Conservation (phyloP, 53 echinoderm and acorn worm genomes). For the Astropecten irregularis region DNA sequence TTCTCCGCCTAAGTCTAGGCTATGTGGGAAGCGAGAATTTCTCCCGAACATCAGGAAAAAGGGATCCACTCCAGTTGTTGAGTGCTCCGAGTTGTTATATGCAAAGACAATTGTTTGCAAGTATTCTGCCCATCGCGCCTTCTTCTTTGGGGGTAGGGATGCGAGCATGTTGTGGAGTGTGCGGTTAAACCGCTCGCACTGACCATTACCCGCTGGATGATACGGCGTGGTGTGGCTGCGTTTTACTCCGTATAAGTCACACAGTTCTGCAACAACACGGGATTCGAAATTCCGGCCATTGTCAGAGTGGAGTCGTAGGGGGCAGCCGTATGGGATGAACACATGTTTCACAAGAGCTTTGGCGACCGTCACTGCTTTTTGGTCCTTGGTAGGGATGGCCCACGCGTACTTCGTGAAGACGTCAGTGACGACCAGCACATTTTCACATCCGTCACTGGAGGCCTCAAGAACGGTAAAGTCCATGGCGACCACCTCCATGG, state of each 20-base stretch:
- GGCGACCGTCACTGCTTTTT: not conserved
- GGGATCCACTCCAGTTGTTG: conserved; percentile 3
- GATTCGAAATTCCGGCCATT: conserved; percentile 1
- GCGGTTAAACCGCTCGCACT: conserved; percentile 1
- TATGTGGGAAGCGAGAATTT: conserved; percentile 10
- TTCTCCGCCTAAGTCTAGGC: not conserved
- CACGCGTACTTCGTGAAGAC: conserved; percentile 35
- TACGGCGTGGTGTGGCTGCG: not conserved
- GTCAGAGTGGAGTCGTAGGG: conserved; percentile 2
- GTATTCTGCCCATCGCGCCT: not conserved
- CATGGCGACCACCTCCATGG: conserved; percentile 29
- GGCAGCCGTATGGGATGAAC: conserved; percentile 2
- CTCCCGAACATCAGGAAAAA: conserved; percentile 50
- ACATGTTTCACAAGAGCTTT: not conserved
- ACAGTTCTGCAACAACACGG: not conserved
- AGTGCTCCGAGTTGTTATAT: conserved; percentile 1
- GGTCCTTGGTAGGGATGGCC: conserved; percentile 39
- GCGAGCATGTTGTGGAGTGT: not conserved
- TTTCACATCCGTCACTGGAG: conserved; percentile 3
- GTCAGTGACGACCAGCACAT: conserved; percentile 21
- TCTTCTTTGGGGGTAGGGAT: not conserved
- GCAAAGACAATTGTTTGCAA: conserved; percentile 2
- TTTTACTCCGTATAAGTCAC: not conserved
- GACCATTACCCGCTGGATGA: not conserved
- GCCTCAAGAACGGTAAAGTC: conserved; percentile 41